phyloP scores from a whole-genome alignment of 2,888 invertebrate species.

The Harpalus rufipes region DNA sequence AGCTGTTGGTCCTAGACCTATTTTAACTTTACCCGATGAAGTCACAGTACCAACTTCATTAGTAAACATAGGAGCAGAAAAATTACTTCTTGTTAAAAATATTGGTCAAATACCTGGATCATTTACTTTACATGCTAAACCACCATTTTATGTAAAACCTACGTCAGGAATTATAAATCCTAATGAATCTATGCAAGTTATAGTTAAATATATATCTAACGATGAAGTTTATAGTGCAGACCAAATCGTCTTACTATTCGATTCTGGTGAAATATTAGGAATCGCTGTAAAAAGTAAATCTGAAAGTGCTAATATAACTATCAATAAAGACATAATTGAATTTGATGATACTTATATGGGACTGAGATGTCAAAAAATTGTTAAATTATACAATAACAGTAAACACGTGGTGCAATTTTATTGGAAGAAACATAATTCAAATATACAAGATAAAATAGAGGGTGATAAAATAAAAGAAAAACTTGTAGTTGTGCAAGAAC shows the following conservation, averaged over 20 bases:
- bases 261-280: conserved; percentile 79
- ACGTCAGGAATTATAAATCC: conserved; percentile 78
- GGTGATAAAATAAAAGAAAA: conserved; percentile 70
- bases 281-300: conserved; percentile 78
- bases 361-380: conserved; percentile 78
- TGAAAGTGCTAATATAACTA: conserved; percentile 77
- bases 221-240: conserved; percentile 77
- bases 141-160: conserved; percentile 79
- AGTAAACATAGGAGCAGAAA: conserved; percentile 78
- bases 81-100: conserved; percentile 79
- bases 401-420: conserved; percentile 79
- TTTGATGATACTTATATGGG: conserved; percentile 82
- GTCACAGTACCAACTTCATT: conserved; percentile 79
- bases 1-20: conserved; percentile 80
- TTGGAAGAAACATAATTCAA: conserved; percentile 80
- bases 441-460: conserved; percentile 75
- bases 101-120: conserved; percentile 78
- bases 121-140: conserved; percentile 76
- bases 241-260: conserved; percentile 74
- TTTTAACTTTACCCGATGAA: conserved; percentile 81
- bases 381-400: conserved; percentile 80
- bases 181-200: conserved; percentile 78
- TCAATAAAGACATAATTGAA: conserved; percentile 78
- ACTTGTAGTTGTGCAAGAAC: conserved; percentile 71
- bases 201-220: conserved; percentile 79